These are phyloP conservation scores for Armadillidium nasatum DNA, from an alignment of 1,140 invertebrate species.

Conservation along the genomic window DNA sequence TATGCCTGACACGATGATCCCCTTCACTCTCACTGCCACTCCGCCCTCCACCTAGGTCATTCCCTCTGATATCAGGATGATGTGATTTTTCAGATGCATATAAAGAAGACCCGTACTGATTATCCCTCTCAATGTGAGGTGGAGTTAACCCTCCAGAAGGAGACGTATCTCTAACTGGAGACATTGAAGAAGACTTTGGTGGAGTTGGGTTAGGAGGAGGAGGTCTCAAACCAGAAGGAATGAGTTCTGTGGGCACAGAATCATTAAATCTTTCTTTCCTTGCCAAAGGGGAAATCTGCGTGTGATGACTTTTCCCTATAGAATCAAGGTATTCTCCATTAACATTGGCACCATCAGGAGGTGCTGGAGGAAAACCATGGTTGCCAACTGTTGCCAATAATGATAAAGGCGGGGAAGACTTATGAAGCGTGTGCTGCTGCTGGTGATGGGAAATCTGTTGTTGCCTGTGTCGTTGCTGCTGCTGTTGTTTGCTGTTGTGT, in stretches of 20 bases:
- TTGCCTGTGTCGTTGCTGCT: too few relatives aligned
- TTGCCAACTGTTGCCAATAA: neutral
- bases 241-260: neutral
- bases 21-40: slow-evolving; percentile 41
- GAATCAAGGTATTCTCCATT: neutral
- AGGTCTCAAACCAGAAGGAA: neutral
- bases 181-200: neutral
- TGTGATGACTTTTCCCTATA: neutral
- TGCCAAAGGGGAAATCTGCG: neutral
- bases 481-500: too few relatives aligned
- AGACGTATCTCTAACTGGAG: neutral
- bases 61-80: slow-evolving; percentile 8
- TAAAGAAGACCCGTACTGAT: neutral
- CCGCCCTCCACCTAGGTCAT: slow-evolving; percentile 26
- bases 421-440: neutral
- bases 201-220: neutral
- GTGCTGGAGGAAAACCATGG: neutral
- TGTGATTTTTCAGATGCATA: neutral
- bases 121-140: neutral
- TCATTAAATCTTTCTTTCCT: slow-evolving; percentile 1
- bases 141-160: neutral
- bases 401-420: neutral
- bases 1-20: slow-evolving; percentile 38
- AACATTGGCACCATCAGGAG: neutral
- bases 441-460: too few relatives aligned